Percentiles rank a stretch among this genome's conserved stretches.
phyloP scores from a whole-genome alignment of 1,140 invertebrate genomes.

The Zaprionus ghesquierei region DNA sequence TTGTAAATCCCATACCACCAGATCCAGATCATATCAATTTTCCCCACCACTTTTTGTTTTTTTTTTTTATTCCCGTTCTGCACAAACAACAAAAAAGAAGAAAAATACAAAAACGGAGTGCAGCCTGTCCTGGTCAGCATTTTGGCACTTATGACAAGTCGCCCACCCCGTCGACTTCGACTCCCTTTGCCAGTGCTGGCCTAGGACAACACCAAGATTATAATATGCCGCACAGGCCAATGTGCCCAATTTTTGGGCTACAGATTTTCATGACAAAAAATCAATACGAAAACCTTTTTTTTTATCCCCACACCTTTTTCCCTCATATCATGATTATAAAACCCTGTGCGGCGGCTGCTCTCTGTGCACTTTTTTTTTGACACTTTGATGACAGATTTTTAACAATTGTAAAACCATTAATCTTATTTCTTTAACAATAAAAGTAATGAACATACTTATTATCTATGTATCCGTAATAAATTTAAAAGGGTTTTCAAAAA shows the following conservation, averaged over 20 bases:
- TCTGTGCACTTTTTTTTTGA: neutral
- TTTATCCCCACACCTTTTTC: neutral
- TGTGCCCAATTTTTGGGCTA: conserved; percentile 8
- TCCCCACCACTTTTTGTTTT: neutral
- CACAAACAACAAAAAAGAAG: conserved; percentile 1
- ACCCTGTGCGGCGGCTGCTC: conserved; percentile 52
- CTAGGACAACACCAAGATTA: conserved; percentile 37
- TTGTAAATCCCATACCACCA: conserved; percentile 19
- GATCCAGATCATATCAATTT: conserved; percentile 21
- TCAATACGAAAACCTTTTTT: conserved; percentile 49
- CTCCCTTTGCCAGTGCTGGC: conserved; percentile 36
- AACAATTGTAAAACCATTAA: conserved; percentile 31
- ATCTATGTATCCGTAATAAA: conserved; percentile 56
- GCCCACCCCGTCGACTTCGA: conserved; percentile 21
- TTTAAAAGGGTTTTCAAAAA: conserved; percentile 67
- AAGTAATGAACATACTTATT: conserved; percentile 19
- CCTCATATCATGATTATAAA: neutral
- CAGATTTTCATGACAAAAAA: conserved; percentile 29
- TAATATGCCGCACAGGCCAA: conserved; percentile 49
- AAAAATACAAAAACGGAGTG: neutral
- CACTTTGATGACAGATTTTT: conserved; percentile 19
- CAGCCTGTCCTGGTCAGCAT: conserved; percentile 40
- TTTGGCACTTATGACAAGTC: conserved; percentile 69
- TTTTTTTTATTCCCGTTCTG: neutral
- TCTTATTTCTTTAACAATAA: conserved; percentile 40